phyloP scores from a whole-genome alignment of 2,797 vertebrate species.

The Channa striata region DNA sequence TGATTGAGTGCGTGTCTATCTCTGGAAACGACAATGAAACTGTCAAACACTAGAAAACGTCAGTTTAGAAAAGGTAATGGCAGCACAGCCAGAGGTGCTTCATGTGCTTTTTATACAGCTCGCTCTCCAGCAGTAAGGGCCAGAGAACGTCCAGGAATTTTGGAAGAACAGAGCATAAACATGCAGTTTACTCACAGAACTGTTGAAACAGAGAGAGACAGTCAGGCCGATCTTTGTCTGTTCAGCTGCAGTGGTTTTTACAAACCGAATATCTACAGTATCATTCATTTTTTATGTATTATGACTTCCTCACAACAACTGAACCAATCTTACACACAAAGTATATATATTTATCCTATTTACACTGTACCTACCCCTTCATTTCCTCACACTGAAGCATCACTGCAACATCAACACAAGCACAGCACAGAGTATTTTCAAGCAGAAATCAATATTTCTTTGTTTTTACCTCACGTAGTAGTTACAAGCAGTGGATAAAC shows the following conservation, averaged over 20 bases:
- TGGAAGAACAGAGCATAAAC: not conserved
- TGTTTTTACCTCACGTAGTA: not conserved
- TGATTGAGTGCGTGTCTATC: not conserved
- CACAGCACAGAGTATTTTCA: not conserved
- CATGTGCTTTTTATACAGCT: not conserved
- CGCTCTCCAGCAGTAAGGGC: not conserved
- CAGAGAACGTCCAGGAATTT: not conserved
- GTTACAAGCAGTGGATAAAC: not conserved
- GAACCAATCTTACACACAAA: constrained; percentile 5
- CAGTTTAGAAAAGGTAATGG: constrained; percentile 11
- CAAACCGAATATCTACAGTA: not conserved
- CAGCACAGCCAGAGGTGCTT: constrained; percentile 7
- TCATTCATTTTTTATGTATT: no score
- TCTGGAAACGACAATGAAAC: constrained; percentile 11
- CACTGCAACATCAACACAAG: constrained; percentile 8
- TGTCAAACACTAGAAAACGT: constrained; percentile 1
- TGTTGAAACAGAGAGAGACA: not conserved
- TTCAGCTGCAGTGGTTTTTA: not conserved
- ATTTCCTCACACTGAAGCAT: not conserved
- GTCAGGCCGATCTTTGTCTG: not conserved
- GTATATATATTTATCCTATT: constrained; percentile 10
- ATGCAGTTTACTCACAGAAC: not conserved
- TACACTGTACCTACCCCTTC: not conserved
- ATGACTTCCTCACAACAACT: no score
- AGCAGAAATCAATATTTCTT: not conserved